Evolutionary conservation across 2,113 vertebrate species (phyloP).

Genomic region (Lipotes vexillifer): DNA sequence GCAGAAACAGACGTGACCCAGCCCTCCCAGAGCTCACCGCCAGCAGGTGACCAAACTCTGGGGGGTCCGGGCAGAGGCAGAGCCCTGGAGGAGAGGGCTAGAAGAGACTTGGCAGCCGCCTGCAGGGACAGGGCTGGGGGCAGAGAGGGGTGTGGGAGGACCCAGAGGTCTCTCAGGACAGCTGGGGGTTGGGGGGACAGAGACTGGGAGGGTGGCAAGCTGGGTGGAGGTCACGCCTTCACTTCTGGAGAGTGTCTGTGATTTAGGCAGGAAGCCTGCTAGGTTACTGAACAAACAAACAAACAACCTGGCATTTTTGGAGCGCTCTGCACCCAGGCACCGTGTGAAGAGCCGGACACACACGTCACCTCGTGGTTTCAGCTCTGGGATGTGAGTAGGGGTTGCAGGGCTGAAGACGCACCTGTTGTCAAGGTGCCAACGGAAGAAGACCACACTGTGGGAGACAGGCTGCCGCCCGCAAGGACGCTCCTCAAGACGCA

Average conservation of each 20-base stretch:
- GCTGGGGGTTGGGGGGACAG: background rate
- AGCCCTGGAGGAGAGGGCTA: background rate
- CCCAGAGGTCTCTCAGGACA: background rate
- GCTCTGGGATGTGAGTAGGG: no score
- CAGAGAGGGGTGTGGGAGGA: background rate
- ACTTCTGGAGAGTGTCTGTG: no score
- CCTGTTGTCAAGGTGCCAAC: no score
- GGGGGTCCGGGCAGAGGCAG: accelerated
- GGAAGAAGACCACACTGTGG: no score
- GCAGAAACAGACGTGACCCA: background rate
- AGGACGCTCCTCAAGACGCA: no score
- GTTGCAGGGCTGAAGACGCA: no score
- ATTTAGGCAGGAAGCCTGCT: background rate
- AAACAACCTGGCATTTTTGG: no score
- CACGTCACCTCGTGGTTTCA: no score
- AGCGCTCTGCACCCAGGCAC: background rate
- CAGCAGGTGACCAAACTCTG: no score
- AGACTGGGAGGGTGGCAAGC: background rate
- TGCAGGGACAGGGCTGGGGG: background rate
- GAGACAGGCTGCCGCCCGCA: no score
- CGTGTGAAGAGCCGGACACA: background rate
- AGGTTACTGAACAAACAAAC: background rate
- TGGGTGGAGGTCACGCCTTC: background rate
- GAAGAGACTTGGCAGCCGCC: background rate
- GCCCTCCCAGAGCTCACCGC: background rate